phyloP scores from a whole-genome alignment of 2,113 vertebrate genomes.

The Atherinomorus stipes region DNA sequence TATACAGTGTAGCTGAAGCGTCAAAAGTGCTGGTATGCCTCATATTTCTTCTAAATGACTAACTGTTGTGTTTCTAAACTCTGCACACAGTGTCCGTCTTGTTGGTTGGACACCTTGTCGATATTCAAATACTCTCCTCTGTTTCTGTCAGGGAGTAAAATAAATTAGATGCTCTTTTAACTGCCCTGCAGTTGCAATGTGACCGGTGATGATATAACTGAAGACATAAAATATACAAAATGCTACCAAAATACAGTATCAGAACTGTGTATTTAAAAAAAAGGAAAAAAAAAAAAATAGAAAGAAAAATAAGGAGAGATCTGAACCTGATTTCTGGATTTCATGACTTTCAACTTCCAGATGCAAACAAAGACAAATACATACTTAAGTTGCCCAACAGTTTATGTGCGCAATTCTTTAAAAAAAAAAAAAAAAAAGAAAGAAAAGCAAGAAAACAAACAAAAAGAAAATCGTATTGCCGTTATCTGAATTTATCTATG shows the following conservation, averaged over 20 bases:
- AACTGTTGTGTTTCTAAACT: constrained; percentile 66
- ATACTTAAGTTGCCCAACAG: constrained; percentile 56
- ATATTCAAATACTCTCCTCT: constrained; percentile 83
- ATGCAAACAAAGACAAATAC: constrained; percentile 51
- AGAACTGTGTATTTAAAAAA: constrained; percentile 31
- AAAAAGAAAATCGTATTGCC: constrained; percentile 37
- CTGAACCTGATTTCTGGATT: constrained; percentile 71
- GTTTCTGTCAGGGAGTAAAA: constrained; percentile 78
- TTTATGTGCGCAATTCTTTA: constrained; percentile 51
- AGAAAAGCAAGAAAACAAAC: background rate
- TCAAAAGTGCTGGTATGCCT: constrained; percentile 43
- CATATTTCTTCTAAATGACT: constrained; percentile 51
- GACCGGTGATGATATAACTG: constrained; percentile 74
- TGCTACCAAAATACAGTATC: constrained; percentile 74
- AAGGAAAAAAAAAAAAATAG: background rate
- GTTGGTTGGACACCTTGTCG: constrained; percentile 83
- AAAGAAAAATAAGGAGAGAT: constrained; percentile 50
- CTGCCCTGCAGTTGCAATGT: constrained; percentile 88
- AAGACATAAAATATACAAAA: constrained; percentile 69
- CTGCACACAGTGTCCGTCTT: constrained; percentile 81
- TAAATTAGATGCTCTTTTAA: constrained; percentile 87
- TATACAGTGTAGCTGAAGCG: constrained; percentile 31
- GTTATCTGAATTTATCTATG: constrained; percentile 59
- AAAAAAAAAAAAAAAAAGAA: background rate
- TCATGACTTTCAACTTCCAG: constrained; percentile 51